A percentile compares a stretch with the other conserved stretches of the same genome.
Evolutionary conservation across 1,140 invertebrate genomes (phyloP).

Genomic region (Coenobita brevimanus): DNA sequence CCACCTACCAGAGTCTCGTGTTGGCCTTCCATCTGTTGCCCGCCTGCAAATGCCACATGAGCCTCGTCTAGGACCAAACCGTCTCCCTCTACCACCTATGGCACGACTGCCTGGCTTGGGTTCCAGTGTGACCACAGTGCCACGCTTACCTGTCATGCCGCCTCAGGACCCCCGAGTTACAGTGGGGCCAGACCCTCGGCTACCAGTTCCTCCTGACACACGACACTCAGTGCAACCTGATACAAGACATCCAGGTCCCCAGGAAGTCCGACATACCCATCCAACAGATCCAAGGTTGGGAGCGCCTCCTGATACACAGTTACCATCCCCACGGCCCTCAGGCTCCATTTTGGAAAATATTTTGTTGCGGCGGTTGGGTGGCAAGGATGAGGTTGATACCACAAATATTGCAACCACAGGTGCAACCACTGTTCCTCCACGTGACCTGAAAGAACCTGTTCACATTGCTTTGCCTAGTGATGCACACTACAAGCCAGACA

Average conservation of each 20-base stretch:
- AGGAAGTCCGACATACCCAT: constrained; percentile 52
- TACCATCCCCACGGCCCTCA: constrained; percentile 45
- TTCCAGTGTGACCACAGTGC: constrained; percentile 20
- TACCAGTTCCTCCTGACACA: constrained; percentile 55
- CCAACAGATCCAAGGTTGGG: constrained; percentile 60
- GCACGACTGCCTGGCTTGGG: constrained; percentile 25
- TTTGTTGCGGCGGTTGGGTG: constrained; percentile 51
- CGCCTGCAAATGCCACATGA: constrained; percentile 46
- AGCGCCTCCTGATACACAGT: constrained; percentile 50
- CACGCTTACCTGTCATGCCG: constrained; percentile 44
- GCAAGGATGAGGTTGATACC: constrained; percentile 59
- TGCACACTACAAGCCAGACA: constrained; percentile 56
- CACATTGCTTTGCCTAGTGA: constrained; percentile 65
- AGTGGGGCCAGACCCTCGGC: constrained; percentile 59
- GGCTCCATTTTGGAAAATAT: constrained; percentile 68
- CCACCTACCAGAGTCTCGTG: constrained; percentile 28
- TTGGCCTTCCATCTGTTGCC: constrained; percentile 36
- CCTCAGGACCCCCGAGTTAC: constrained; percentile 68
- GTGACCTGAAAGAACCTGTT: constrained; percentile 58
- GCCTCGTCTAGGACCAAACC: constrained; percentile 8
- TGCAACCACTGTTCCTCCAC: constrained; percentile 9
- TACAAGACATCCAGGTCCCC: constrained; percentile 50
- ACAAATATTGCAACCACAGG: constrained; percentile 48
- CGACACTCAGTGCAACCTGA: constrained; percentile 55
- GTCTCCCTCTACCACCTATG: constrained; percentile 45